A percentile compares a stretch with the other conserved stretches of the same genome.
Conservation (phyloP, 2,888 invertebrate genomes). For the Balanococcus diminutus region DNA sequence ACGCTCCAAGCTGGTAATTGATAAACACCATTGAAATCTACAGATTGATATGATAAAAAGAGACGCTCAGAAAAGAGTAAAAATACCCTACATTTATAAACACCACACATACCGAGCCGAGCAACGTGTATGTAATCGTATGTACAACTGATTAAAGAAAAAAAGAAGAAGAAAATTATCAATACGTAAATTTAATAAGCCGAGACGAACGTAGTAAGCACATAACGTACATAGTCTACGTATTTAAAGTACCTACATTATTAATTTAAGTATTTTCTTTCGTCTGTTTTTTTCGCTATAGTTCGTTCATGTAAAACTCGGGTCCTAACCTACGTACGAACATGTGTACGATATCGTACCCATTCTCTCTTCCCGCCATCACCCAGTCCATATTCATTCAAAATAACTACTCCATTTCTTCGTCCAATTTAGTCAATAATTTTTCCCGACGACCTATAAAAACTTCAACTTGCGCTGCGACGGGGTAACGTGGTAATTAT, state of each 20-base stretch:
- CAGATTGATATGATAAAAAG: too few relatives aligned
- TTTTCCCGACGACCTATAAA: not conserved
- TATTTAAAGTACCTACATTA: too few relatives aligned
- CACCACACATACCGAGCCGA: not conserved
- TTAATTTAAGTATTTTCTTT: too few relatives aligned
- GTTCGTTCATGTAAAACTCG: not conserved
- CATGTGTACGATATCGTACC: too few relatives aligned
- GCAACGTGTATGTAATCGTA: not conserved
- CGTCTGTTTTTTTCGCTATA: not conserved
- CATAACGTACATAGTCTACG: too few relatives aligned
- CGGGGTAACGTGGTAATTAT: too few relatives aligned
- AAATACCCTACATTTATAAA: not conserved
- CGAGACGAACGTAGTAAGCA: too few relatives aligned
- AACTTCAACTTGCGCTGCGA: not conserved
- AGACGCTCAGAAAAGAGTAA: not conserved
- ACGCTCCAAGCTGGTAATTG: too few relatives aligned
- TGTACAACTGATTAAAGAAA: not conserved
- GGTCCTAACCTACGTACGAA: not conserved
- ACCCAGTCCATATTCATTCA: not conserved
- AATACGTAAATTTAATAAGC: not conserved
- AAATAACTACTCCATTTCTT: not conserved
- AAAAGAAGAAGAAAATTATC: not conserved
- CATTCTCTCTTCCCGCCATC: not conserved
- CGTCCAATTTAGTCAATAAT: not conserved
- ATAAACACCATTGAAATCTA: too few relatives aligned